phyloP scores from a whole-genome alignment of 1,140 invertebrate genomes.

The Tetraneura akinire region DNA sequence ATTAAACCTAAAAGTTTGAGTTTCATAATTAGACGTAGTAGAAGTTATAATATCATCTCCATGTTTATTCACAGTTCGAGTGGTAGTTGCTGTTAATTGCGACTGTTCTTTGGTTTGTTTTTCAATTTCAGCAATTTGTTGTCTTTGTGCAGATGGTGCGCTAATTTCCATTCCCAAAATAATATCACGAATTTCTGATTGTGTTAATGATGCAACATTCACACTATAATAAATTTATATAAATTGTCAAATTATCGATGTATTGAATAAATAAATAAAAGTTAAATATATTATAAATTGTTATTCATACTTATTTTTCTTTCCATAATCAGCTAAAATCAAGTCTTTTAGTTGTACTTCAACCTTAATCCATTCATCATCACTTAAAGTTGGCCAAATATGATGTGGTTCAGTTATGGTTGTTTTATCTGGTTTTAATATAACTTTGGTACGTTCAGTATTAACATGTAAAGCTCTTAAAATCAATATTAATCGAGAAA shows the following conservation, averaged over 20 bases:
- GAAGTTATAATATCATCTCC: constrained; percentile 99
- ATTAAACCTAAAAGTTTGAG: constrained; percentile 79
- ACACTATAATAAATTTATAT: constrained; percentile 66
- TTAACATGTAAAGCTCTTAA: constrained; percentile 97
- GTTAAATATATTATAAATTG: neutral
- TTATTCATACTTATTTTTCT: constrained; percentile 89
- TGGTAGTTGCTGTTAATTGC: constrained; percentile 96
- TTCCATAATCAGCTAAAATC: constrained; percentile 98
- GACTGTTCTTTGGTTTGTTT: constrained; percentile 99
- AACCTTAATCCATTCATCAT: constrained; percentile 99
- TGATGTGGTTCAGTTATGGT: constrained; percentile 99
- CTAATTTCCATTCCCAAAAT: constrained; percentile 99
- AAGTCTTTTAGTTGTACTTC: constrained; percentile 98
- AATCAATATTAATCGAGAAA: constrained; percentile 96
- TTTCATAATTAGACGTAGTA: constrained; percentile 98
- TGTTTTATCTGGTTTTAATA: constrained; percentile 98
- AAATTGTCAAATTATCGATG: neutral
- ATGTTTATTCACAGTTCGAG: constrained; percentile 97
- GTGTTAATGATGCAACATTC: constrained; percentile 96
- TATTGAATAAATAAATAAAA: neutral
- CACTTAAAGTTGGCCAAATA: constrained; percentile 96
- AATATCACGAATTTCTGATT: constrained; percentile 98
- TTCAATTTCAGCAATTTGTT: constrained; percentile 99
- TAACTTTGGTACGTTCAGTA: constrained; percentile 95
- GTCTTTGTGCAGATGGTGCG: constrained; percentile 95